These are phyloP conservation scores for Lagodon rhomboides DNA, from an alignment of 2,797 vertebrate species.

Conservation along the genomic window DNA sequence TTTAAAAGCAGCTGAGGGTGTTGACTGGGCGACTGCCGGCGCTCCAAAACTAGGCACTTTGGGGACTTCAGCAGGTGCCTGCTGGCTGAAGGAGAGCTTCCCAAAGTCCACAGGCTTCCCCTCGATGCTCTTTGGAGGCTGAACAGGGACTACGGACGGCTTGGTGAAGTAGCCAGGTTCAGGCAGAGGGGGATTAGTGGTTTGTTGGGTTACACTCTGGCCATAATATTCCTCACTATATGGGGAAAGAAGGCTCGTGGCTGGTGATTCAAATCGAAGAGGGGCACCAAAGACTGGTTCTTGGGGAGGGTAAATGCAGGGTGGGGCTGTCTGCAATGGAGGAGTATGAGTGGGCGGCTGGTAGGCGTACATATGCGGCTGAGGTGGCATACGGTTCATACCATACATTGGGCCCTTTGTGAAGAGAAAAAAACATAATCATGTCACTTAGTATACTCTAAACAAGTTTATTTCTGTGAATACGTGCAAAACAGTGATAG, in stretches of 20 bases:
- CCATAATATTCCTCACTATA: conserved; percentile 94
- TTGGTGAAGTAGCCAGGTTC: conserved; percentile 99
- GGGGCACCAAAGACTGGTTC: conserved; percentile 91
- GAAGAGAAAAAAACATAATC: conserved; percentile 14
- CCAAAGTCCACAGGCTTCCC: conserved; percentile 90
- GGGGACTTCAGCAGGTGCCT: conserved; percentile 86
- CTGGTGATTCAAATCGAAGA: conserved; percentile 94
- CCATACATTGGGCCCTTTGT: conserved; percentile 91
- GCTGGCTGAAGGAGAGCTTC: conserved; percentile 90
- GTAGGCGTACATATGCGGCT: conserved; percentile 94
- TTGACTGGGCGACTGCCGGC: conserved; percentile 79
- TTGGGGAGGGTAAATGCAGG: conserved; percentile 96
- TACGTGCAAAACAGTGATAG: conserved; percentile 1
- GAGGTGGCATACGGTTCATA: conserved; percentile 93
- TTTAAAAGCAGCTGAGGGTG: conserved; percentile 90
- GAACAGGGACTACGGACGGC: conserved; percentile 84
- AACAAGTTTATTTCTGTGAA: conserved; percentile 4
- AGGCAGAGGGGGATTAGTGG: conserved; percentile 93
- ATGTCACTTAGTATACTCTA: not conserved
- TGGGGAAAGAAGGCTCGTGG: conserved; percentile 92
- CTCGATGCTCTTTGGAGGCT: conserved; percentile 87
- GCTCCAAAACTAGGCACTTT: conserved; percentile 86
- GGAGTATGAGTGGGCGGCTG: conserved; percentile 94
- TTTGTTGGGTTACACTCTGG: conserved; percentile 89
- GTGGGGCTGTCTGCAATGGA: conserved; percentile 90